These are phyloP conservation scores for Diadema setosum DNA, from an alignment of 35 echinoderm and acorn worm genomes.

Conservation along the genomic window DNA sequence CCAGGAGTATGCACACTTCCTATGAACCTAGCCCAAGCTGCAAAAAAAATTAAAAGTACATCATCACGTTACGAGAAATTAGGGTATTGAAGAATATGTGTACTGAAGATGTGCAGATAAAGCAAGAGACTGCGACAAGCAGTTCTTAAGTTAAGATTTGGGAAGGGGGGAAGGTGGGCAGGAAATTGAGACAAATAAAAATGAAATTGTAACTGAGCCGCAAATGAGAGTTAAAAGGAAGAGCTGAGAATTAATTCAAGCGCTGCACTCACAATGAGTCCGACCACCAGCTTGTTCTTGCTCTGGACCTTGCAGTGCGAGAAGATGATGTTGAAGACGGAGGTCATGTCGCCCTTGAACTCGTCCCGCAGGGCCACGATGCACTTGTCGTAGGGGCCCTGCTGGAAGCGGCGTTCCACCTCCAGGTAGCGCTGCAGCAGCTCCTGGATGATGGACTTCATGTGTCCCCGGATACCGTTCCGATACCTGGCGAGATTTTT, in stretches of 20 bases:
- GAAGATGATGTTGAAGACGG: slow-evolving; percentile 76
- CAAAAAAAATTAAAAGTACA: too few relatives aligned
- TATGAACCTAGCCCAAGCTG: too few relatives aligned
- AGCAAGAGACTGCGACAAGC: too few relatives aligned
- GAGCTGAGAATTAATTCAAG: too few relatives aligned
- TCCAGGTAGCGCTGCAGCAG: slow-evolving; percentile 65
- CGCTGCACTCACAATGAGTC: slow-evolving; percentile 90
- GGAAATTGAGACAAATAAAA: background rate
- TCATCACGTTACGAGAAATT: too few relatives aligned
- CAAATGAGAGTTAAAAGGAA: background rate
- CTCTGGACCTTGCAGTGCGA: slow-evolving; percentile 71
- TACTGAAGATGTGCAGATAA: too few relatives aligned
- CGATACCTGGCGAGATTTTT: slow-evolving; percentile 83
- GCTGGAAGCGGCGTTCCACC: slow-evolving; percentile 89
- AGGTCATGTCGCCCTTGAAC: slow-evolving; percentile 78
- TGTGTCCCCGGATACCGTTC: slow-evolving; percentile 97
- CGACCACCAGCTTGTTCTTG: slow-evolving; percentile 86
- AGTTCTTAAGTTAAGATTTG: too few relatives aligned
- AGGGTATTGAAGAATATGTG: too few relatives aligned
- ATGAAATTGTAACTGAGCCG: background rate
- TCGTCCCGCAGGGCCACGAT: slow-evolving; percentile 77
- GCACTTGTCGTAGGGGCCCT: slow-evolving; percentile 97
- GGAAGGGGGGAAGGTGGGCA: too few relatives aligned
- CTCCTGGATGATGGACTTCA: slow-evolving; percentile 92
- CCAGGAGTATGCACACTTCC: too few relatives aligned